Evolutionary conservation across 2,797 vertebrate genomes (phyloP).

Genomic region (Antrozous pallidus): DNA sequence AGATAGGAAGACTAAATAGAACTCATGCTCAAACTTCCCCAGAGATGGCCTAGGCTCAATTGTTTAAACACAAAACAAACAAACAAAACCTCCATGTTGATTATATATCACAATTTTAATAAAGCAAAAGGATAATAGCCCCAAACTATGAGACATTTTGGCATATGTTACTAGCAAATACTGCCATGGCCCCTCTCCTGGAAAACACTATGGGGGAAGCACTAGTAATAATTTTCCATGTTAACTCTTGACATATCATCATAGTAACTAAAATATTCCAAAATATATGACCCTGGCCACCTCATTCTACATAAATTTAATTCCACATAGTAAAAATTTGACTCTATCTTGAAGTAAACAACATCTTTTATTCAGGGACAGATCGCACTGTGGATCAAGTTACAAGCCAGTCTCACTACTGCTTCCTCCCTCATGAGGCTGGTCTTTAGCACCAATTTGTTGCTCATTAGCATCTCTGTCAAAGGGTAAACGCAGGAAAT

Average conservation of each 20-base stretch:
- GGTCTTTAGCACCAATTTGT: conserved; percentile 36
- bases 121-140: background rate
- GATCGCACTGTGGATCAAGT: background rate
- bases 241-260: background rate
- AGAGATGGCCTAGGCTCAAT: background rate
- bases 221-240: background rate
- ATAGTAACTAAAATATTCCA: background rate
- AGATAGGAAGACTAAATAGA: background rate
- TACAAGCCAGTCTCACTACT: background rate
- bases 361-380: background rate
- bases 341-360: background rate
- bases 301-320: background rate
- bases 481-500: conserved; percentile 55
- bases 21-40: background rate
- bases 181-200: background rate
- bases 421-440: background rate
- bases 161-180: background rate
- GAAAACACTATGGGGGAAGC: background rate
- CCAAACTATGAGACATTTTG: background rate
- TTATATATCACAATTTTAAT: background rate
- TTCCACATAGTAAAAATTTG: background rate
- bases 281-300: background rate
- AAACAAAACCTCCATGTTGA: background rate
- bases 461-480: conserved; percentile 46
- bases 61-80: background rate